Evolutionary conservation across 2,113 vertebrate genomes (phyloP).

Genomic region (Pachypanchax playfairii): DNA sequence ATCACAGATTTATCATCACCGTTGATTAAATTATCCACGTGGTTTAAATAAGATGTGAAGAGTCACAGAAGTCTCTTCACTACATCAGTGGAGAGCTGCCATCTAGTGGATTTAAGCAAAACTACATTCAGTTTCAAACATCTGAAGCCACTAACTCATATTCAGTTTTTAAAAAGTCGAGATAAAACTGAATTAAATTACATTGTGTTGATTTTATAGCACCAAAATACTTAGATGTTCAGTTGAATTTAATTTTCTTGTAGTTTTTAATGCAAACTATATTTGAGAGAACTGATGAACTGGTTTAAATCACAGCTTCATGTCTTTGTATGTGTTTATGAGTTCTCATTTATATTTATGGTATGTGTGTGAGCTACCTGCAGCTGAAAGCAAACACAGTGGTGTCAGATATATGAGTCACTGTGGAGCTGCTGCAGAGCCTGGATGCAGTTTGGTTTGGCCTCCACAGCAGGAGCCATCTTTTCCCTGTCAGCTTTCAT

Average conservation of each 20-base stretch:
- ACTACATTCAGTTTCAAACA: background rate
- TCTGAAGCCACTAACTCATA: background rate
- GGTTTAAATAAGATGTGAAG: background rate
- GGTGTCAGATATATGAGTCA: slow-evolving; percentile 45
- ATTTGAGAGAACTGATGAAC: background rate
- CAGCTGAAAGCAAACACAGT: slow-evolving; percentile 46
- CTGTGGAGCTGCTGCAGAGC: slow-evolving; percentile 10
- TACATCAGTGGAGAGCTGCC: slow-evolving; percentile 27
- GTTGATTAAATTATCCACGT: too few relatives aligned
- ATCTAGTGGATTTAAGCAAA: slow-evolving; percentile 33
- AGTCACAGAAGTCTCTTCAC: background rate
- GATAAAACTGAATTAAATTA: background rate
- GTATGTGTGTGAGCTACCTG: slow-evolving; percentile 27
- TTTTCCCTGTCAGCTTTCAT: slow-evolving; percentile 38
- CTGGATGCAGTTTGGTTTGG: slow-evolving; percentile 47
- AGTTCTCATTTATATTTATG: slow-evolving; percentile 38
- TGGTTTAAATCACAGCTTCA: background rate
- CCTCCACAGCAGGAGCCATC: slow-evolving; percentile 20
- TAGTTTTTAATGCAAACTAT: background rate
- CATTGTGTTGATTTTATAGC: background rate
- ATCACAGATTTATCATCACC: background rate
- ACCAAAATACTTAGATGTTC: background rate
- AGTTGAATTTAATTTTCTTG: background rate
- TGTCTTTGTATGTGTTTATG: background rate
- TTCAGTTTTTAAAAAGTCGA: background rate